Conservation (phyloP, 2,113 vertebrate species). For the Phyllostomus discolor region DNA sequence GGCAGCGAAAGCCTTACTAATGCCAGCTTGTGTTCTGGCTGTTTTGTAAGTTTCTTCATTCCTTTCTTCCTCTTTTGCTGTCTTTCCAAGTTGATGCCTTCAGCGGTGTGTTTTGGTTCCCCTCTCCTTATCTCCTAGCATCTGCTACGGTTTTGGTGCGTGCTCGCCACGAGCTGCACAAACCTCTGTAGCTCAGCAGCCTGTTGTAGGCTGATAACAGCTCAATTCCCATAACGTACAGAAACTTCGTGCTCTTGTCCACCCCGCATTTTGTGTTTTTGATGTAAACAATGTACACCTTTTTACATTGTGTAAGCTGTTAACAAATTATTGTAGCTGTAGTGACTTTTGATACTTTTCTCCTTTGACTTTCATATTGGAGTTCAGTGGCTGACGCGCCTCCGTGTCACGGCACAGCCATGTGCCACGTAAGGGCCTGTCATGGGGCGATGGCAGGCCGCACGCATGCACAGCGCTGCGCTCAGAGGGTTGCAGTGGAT, state of each 20-base stretch:
- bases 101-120: neutral
- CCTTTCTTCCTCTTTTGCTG: neutral
- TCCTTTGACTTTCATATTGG: neutral
- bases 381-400: neutral
- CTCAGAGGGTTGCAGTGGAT: neutral
- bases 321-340: neutral
- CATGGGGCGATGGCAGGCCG: fast-evolving
- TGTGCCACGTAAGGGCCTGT: neutral
- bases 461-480: neutral
- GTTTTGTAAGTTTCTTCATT: neutral
- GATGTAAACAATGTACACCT: neutral
- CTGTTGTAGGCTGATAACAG: neutral
- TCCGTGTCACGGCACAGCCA: neutral
- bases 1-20: neutral
- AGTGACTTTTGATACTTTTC: neutral
- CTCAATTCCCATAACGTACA: neutral
- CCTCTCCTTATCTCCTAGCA: neutral
- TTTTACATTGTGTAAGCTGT: neutral
- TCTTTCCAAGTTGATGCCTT: neutral
- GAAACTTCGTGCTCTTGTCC: neutral
- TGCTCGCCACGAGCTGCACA: neutral
- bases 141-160: neutral
- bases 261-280: neutral
- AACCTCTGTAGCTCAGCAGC: neutral
- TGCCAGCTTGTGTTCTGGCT: neutral